Conservation (phyloP, 2,888 invertebrate species). For the Norana najaformis region DNA sequence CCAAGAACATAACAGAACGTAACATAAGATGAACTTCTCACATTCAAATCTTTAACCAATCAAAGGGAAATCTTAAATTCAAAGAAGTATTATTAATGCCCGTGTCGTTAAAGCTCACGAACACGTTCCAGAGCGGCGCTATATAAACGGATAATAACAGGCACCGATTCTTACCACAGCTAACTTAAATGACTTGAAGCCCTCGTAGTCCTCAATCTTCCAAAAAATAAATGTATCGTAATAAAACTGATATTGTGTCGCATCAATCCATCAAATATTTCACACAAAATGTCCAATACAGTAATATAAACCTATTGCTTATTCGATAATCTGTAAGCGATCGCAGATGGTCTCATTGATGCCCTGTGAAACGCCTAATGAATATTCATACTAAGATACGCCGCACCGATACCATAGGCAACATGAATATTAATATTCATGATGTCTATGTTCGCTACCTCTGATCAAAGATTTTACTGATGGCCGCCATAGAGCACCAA, state of each 20-base stretch:
- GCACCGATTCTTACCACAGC: neutral
- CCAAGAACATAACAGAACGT: no score
- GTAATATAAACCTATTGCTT: neutral
- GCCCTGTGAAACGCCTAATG: neutral
- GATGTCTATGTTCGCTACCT: no score
- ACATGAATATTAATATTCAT: no score
- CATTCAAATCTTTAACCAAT: neutral
- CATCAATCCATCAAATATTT: neutral
- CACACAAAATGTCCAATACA: neutral
- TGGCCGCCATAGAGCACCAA: no score
- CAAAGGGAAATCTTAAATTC: neutral
- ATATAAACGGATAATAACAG: neutral
- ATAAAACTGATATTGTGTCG: constrained; percentile 1
- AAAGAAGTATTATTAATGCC: neutral
- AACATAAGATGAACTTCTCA: neutral
- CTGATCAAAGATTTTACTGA: no score
- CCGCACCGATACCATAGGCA: no score
- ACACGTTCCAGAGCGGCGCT: neutral
- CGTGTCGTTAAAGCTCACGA: neutral
- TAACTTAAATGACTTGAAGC: neutral
- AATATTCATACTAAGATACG: neutral
- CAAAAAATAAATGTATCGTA: neutral
- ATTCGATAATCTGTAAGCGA: neutral
- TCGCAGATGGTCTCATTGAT: neutral
- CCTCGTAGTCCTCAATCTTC: neutral